Percentiles rank a stretch among this genome's conserved stretches.
phyloP scores from a whole-genome alignment of 2,113 vertebrate genomes.

The Perca flavescens region DNA sequence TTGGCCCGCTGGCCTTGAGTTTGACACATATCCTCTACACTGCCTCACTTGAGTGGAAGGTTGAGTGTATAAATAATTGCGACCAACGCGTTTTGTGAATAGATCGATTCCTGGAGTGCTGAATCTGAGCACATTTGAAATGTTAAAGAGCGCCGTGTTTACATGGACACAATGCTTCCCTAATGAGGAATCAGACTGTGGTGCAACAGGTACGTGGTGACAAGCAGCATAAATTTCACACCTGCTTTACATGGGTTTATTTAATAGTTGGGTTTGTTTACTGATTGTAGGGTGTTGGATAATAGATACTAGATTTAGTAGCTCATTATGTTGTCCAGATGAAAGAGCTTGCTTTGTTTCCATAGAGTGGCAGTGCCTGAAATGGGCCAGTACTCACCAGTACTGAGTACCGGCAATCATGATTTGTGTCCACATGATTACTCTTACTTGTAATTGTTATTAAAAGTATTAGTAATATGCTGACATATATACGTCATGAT shows the following conservation, averaged over 20 bases:
- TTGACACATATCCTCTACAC: conserved; percentile 1
- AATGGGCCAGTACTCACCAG: too few species aligned
- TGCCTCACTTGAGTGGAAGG: conserved; percentile 39
- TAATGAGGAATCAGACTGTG: conserved; percentile 3
- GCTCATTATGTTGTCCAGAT: conserved; percentile 6
- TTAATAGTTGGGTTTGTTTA: conserved; percentile 18
- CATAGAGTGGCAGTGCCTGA: too few species aligned
- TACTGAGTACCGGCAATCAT: too few species aligned
- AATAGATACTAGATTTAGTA: not conserved
- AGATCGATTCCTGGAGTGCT: conserved; percentile 33
- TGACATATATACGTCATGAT: too few species aligned
- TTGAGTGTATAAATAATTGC: conserved; percentile 45
- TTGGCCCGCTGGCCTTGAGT: too few species aligned
- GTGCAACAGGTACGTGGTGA: not conserved
- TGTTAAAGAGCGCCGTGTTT: conserved; percentile 28
- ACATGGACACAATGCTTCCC: conserved; percentile 10
- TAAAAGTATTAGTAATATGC: too few species aligned
- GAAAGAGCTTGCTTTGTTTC: conserved; percentile 11
- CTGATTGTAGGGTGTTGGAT: not conserved
- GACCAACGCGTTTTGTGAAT: conserved; percentile 39
- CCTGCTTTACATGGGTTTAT: conserved; percentile 20
- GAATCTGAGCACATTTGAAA: conserved; percentile 16
- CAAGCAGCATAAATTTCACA: conserved; percentile 15
- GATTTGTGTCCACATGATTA: too few species aligned
- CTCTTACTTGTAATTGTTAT: too few species aligned